Evolutionary conservation across 2,888 invertebrate species (phyloP), one percentile per base, ranked within the genome.

Genomic region (Parnassius smintheus): DNA sequence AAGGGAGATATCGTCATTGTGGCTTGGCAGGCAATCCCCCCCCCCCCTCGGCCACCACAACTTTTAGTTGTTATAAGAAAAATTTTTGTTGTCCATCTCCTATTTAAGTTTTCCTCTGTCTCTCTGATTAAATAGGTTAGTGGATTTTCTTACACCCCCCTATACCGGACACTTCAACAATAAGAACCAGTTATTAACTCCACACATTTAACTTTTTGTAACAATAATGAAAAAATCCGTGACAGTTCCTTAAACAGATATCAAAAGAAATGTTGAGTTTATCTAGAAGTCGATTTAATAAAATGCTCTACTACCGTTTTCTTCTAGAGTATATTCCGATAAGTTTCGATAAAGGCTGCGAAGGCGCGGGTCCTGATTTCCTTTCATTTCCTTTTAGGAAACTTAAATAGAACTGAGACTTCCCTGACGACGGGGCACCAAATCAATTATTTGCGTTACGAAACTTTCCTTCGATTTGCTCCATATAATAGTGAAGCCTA

Each of bases 381-480:
- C 90, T 89, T 89, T 90, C 89, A 91, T 91, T 91, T 91, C 91
- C 91, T 89, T 85, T 90, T 82, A 88, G 88, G 89, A 90, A 91
- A 91, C 91, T 91, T 89, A 88, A 90, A 91, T 90, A 91, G 89
- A 91, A 86, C 86, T 83, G 86, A 87, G 89, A 87, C 83, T 88
- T 89, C 85, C 86, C 79, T 86, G 85, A 86, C 87, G 83, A 86
- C 85, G 84, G 82, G 82, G 83, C 79, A 81, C 82, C 82, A 83
- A 88, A 91, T 91, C 91, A 89, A 91, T 91, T 91, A 90, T 89
- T 88, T 90, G 88, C 85, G 85, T 86, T 86, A 78, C 78, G 72
- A 76, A 86, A 86, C 81, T 87, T 88, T 85, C 72, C 74, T 80
- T 75, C 80, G 82, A 88, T 87, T 88, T 83, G 73, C 78, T 84